Percentiles rank a stretch among this genome's conserved stretches.
These are phyloP conservation scores for Cosmia trapezina DNA, from an alignment of 2,888 invertebrate genomes.

Conservation along the genomic window DNA sequence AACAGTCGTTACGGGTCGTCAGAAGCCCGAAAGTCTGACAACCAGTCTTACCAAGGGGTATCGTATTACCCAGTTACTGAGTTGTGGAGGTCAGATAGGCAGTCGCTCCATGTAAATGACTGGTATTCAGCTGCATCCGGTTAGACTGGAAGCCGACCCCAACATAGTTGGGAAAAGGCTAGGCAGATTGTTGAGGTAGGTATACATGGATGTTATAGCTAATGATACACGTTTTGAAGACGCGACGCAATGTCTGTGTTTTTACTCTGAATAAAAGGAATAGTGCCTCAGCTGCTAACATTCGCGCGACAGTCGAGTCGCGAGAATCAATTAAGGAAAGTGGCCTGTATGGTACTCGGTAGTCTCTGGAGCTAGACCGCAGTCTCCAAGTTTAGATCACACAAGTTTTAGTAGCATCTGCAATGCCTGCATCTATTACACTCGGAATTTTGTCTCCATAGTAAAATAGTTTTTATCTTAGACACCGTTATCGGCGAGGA, in stretches of 20 bases:
- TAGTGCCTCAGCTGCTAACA: slow-evolving; percentile 52
- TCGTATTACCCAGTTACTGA: too few species aligned
- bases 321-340: slow-evolving; percentile 62
- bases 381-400: slow-evolving; percentile 53
- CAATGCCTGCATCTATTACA: slow-evolving; percentile 9
- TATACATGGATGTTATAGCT: slow-evolving; percentile 24
- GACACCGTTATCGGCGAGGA: slow-evolving; percentile 65
- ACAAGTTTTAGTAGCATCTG: slow-evolving; percentile 43
- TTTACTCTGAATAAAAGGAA: slow-evolving; percentile 52
- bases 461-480: slow-evolving; percentile 41
- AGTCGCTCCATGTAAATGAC: too few species aligned
- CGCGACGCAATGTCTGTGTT: slow-evolving; percentile 46
- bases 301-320: slow-evolving; percentile 54
- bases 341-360: slow-evolving; percentile 46
- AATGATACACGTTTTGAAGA: slow-evolving; percentile 43
- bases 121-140: too few species aligned
- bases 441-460: slow-evolving; percentile 3
- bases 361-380: slow-evolving; percentile 33
- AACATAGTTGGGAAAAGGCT: too few species aligned
- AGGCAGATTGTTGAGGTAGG: too few species aligned
- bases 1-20: too few species aligned
- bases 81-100: too few species aligned
- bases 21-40: too few species aligned
- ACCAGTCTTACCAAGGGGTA: too few species aligned
- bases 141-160: too few species aligned